A percentile compares a stretch with the other conserved stretches of the same genome.
These are phyloP conservation scores for Cataglyphis cursor DNA, from an alignment of 2,888 invertebrate species.

Conservation along the genomic window DNA sequence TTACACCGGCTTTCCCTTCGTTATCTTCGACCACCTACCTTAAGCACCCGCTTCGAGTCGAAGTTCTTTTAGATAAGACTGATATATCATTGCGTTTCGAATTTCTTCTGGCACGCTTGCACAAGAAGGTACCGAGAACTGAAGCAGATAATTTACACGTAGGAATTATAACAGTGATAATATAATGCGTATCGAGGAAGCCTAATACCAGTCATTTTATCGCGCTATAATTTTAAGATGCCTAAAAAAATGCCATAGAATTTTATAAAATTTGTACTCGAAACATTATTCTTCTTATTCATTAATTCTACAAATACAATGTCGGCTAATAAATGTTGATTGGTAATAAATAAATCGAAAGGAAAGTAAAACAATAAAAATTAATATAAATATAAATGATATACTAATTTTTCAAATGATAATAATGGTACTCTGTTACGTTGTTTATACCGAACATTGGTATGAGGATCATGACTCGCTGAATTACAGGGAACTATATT, in stretches of 20 bases:
- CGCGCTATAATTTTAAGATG: neutral
- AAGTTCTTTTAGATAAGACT: conserved; percentile 17
- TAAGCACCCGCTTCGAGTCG: neutral
- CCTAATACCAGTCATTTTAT: neutral
- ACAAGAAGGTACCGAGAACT: conserved; percentile 22
- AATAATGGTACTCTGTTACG: neutral
- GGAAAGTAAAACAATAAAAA: neutral
- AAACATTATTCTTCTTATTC: neutral
- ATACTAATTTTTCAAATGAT: neutral
- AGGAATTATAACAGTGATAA: conserved; percentile 7
- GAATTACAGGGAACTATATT: conserved; percentile 29
- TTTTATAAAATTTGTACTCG: neutral
- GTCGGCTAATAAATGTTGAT: neutral
- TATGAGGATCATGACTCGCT: conserved; percentile 1
- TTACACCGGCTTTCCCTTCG: conserved; percentile 56
- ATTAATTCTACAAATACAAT: neutral
- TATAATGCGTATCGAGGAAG: conserved; percentile 10
- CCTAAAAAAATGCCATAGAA: neutral
- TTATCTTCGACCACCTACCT: conserved; percentile 64
- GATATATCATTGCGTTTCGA: conserved; percentile 28
- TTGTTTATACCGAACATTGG: conserved; percentile 20
- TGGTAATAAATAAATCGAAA: neutral
- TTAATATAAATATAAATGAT: neutral
- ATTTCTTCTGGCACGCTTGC: conserved; percentile 27
- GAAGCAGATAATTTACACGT: conserved; percentile 14